Percentiles rank a stretch among this genome's conserved stretches.
These are phyloP conservation scores for Ophion ellenae DNA, from an alignment of 2,888 invertebrate species.

Conservation along the genomic window DNA sequence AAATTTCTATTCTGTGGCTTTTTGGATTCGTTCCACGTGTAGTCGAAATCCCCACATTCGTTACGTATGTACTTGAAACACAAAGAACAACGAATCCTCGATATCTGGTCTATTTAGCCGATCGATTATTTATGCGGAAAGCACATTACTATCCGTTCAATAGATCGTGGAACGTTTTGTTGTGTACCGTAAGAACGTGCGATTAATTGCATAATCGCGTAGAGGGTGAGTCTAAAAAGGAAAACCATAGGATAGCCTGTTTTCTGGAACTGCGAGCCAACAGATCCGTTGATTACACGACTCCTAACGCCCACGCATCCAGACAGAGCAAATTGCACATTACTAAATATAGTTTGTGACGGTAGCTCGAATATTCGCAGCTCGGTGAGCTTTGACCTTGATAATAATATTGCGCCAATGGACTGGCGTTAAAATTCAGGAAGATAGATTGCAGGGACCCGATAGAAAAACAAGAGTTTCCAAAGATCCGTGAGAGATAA, in stretches of 20 bases:
- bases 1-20: constrained; percentile 91
- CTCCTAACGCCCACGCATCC: constrained; percentile 51
- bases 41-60: constrained; percentile 87
- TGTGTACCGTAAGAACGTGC: not conserved
- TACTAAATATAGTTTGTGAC: constrained; percentile 65
- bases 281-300: constrained; percentile 60
- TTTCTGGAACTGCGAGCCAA: constrained; percentile 58
- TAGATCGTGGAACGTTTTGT: not conserved
- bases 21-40: constrained; percentile 89
- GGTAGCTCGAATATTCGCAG: constrained; percentile 29
- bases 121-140: not conserved
- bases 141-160: not conserved
- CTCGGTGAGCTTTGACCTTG: constrained; percentile 51
- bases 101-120: not conserved
- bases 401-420: constrained; percentile 38
- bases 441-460: not conserved
- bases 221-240: not conserved
- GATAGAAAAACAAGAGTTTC: not conserved
- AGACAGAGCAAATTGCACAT: constrained; percentile 65
- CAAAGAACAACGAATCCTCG: constrained; percentile 3
- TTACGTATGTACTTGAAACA: constrained; percentile 89
- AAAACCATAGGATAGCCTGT: constrained; percentile 52
- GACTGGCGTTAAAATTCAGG: not conserved
- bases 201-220: not conserved
- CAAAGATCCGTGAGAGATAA: not conserved